Conservation (phyloP, 2,113 vertebrate species). For the Xenopus borealis region DNA sequence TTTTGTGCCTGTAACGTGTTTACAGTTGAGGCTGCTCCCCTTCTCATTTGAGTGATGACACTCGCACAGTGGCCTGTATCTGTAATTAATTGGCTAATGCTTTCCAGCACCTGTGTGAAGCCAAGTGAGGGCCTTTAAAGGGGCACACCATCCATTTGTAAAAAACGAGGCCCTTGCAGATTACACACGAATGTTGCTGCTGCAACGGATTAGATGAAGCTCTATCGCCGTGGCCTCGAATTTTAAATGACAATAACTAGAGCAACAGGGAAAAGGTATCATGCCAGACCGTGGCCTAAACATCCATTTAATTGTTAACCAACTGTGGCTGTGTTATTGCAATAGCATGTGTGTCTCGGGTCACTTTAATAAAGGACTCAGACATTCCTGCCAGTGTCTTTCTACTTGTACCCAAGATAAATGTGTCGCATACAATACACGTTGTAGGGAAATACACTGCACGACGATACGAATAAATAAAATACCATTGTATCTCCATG, state of each 20-base stretch:
- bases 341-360: neutral
- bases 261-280: slow-evolving; percentile 17
- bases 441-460: neutral
- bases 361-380: neutral
- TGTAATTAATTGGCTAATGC: slow-evolving; percentile 7
- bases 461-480: no score
- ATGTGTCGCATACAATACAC: neutral
- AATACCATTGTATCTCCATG: no score
- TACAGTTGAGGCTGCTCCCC: neutral
- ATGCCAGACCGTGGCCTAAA: slow-evolving; percentile 10
- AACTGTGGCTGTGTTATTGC: slow-evolving; percentile 4
- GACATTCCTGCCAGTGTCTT: neutral
- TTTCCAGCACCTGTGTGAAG: slow-evolving; percentile 18
- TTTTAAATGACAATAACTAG: slow-evolving; percentile 19
- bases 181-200: neutral
- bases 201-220: slow-evolving; percentile 44
- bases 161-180: neutral
- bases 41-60: slow-evolving; percentile 23
- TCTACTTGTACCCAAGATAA: neutral
- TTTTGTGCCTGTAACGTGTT: neutral
- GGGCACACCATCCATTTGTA: slow-evolving; percentile 15
- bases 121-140: slow-evolving; percentile 27
- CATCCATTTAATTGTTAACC: slow-evolving; percentile 12
- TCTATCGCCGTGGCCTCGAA: slow-evolving; percentile 15
- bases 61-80: slow-evolving; percentile 7